Base-by-base conservation (phyloP, 53 echinoderm and acorn worm species). In the Zoroaster sp. region DNA sequence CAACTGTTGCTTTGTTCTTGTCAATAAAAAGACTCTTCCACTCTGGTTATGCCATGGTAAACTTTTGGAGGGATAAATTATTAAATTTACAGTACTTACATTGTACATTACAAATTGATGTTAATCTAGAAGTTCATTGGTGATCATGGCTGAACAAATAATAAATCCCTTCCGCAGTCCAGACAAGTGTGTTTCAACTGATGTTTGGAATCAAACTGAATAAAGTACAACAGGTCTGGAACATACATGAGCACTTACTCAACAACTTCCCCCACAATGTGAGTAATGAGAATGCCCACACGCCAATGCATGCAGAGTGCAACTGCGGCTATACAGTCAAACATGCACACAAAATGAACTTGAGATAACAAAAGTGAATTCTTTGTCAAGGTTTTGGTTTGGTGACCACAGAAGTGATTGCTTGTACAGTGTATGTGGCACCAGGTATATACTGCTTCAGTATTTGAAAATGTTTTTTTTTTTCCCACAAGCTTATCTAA, bases 221-320 rank as follows among this genome's bases (percentile, higher is more conserved):
- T 30, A 47, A 76, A 36, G 70, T 17, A 17, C 70, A 25, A 15
- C 33, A 8, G 8, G 34, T 47, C 7, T 8, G 34, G 15, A 1
- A 42, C 51, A 76, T 78, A 21, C 63, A 20, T 39, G 33, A 8
- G 28, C 63, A 34, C 34, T 77, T 36, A 78, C 55, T 78, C 78
- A 78, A 78, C 63, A 33, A 21, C 78, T 6, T 17, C 78, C 55
- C 78, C 78, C 78, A n/a, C 78, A 76, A 5, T 76, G 47, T 76
- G 76, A 31, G 33, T 49, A 59, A 78, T 78, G 78, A 38, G n/a
- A 78, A 38, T 59, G 54, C 78, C 78, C 81, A 81, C 67, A 81
- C 66, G 66, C 81, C 81, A 11, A 17, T 42, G 40, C 7, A 39
- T 25, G 23, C 37, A 28, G 40, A 8, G 65, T 25, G 23, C 37